A percentile compares a stretch with the other conserved stretches of the same genome.
Conservation (phyloP, 2,113 vertebrate genomes). For the Abramis brama region DNA sequence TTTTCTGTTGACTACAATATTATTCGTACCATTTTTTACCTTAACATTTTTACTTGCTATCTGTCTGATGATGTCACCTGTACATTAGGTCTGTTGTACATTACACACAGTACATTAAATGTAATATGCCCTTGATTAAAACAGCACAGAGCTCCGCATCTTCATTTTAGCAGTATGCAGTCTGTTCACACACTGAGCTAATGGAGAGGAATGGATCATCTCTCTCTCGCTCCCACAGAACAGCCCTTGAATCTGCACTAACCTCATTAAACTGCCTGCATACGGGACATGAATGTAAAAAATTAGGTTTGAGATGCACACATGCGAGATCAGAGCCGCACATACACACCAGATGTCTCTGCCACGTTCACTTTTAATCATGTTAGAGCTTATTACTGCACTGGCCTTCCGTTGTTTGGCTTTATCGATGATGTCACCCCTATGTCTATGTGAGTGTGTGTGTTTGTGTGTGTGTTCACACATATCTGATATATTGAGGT, state of each 20-base stretch:
- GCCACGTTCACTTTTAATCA: slow-evolving; percentile 46
- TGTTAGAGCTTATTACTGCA: slow-evolving; percentile 31
- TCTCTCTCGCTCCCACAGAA: slow-evolving; percentile 18
- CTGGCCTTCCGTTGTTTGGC: slow-evolving; percentile 47
- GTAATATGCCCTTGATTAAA: slow-evolving; percentile 46
- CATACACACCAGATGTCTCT: slow-evolving; percentile 47
- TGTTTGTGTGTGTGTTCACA: slow-evolving; percentile 12
- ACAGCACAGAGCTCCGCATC: slow-evolving; percentile 29
- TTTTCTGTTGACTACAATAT: not conserved
- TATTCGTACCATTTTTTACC: not conserved
- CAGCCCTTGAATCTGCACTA: slow-evolving; percentile 24
- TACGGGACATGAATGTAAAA: slow-evolving; percentile 35
- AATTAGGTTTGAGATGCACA: slow-evolving; percentile 45
- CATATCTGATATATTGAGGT: slow-evolving; percentile 39
- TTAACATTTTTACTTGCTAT: not conserved
- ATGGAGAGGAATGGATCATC: slow-evolving; percentile 48
- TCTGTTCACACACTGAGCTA: slow-evolving; percentile 42
- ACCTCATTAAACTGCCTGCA: slow-evolving; percentile 34
- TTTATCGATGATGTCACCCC: slow-evolving; percentile 40
- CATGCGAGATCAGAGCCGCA: not conserved
- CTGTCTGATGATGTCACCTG: slow-evolving; percentile 27
- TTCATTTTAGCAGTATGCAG: slow-evolving; percentile 37
- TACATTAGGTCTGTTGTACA: not conserved
- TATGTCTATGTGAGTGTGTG: not conserved
- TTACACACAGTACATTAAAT: slow-evolving; percentile 32